Base-by-base conservation (phyloP, 2,888 invertebrate genomes). In the Neoitamus cyanurus region DNA sequence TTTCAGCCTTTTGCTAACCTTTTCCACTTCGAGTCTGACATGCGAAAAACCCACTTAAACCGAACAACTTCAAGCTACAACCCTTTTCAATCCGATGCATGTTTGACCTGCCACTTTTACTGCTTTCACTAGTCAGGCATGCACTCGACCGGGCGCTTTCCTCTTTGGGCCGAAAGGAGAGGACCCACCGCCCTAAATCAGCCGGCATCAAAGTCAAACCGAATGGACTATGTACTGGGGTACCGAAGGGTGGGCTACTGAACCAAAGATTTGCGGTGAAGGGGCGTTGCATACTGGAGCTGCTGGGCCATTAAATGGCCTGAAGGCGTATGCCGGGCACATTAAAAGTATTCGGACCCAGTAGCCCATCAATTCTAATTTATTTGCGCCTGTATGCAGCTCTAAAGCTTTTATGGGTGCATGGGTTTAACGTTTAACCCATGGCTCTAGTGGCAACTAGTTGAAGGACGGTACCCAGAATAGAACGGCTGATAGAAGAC, bases 301-400 rank as follows among this genome's bases (percentile, higher is more conserved):
- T 48, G 48, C 58, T 78, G 58, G 36, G 36, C 37, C 15, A 20
- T 20, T 48, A 13, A 7, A 11, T 5, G 42, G 75, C 15, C 37
- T 37, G n/a, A 20, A 28, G 28, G 42, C 28, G 70, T 37, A 28
- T 75, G 28, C 42, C 25, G 42, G 75, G 75, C 68, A 68, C 69
- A 69, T 69, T 82, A 82, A 82, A 82, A 82, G 82, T 82, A 82
- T 82, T 82, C 82, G 28, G 69, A 69, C 69, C 68, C 34, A 69
- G 48, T 15, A 82, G 68, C 82, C 82, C 82, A 82, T 82, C 82
- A 82, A 82, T 82, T 82, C 82, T 82, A 82, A 82, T 82, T 82
- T 82, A 82, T 82, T 68, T 82, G 68, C 28, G 69, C 25, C 69
- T 82, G 82, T 82, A 82, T 82, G 82, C 82, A 82, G 82, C 42